These are phyloP conservation scores for Seriola rivoliana DNA, from an alignment of 2,113 vertebrate genomes.

Conservation along the genomic window DNA sequence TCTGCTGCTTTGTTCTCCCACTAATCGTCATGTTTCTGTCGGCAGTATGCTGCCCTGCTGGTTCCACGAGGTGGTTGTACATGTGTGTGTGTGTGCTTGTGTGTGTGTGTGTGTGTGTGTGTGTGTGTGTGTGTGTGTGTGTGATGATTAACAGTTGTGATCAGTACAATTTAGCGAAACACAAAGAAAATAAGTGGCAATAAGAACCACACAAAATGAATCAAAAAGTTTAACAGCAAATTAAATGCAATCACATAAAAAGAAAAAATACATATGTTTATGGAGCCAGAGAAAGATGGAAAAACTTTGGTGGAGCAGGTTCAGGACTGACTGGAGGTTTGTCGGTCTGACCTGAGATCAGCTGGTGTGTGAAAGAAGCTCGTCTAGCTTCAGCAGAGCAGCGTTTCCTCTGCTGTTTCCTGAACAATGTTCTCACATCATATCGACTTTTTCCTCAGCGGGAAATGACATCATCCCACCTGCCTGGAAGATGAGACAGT, in stretches of 20 bases:
- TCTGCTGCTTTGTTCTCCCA: conserved; percentile 30
- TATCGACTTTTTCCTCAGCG: conserved; percentile 27
- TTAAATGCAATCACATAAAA: no score
- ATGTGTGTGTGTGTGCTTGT: conserved; percentile 5
- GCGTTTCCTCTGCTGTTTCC: conserved; percentile 38
- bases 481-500: background rate
- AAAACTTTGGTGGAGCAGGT: background rate
- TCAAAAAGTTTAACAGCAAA: no score
- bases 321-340: background rate
- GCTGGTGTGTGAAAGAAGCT: background rate
- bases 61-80: conserved; percentile 15
- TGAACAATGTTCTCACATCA: conserved; percentile 10
- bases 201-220: no score
- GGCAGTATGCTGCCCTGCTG: conserved; percentile 22
- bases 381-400: background rate
- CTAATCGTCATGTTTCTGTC: conserved; percentile 11
- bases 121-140: background rate
- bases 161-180: no score
- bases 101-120: no score
- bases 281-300: no score
- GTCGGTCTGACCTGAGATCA: conserved; percentile 16
- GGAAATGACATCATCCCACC: conserved; percentile 27
- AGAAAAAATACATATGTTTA: no score
- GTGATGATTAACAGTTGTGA: background rate
- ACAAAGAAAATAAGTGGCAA: no score